Percentiles rank a stretch among this genome's conserved stretches.
phyloP scores from a whole-genome alignment of 1,140 invertebrate genomes.

The Drusus annulatus region DNA sequence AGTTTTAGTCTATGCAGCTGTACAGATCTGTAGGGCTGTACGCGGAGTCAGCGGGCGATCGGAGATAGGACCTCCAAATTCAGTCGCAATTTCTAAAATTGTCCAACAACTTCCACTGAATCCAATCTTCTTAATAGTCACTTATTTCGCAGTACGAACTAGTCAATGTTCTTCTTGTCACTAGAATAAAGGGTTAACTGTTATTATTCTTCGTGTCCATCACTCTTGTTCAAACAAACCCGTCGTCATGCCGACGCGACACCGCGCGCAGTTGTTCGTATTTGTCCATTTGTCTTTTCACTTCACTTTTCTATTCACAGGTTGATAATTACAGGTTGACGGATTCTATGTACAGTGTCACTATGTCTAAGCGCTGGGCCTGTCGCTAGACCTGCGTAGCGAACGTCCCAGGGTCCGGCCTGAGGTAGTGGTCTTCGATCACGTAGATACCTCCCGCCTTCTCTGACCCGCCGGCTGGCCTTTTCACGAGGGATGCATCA shows the following conservation, averaged over 20 bases:
- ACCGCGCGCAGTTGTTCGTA: slow-evolving; percentile 36
- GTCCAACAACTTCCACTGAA: slow-evolving; percentile 1
- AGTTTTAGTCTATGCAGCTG: slow-evolving; percentile 56
- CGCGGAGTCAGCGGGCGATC: slow-evolving; percentile 15
- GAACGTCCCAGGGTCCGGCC: slow-evolving; percentile 66
- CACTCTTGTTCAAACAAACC: slow-evolving; percentile 14
- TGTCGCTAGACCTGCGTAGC: slow-evolving; percentile 71
- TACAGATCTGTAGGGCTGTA: slow-evolving; percentile 32
- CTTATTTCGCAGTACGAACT: slow-evolving; percentile 19
- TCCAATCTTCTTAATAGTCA: slow-evolving; percentile 2
- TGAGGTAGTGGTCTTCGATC: slow-evolving; percentile 70
- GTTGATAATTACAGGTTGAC: slow-evolving; percentile 43
- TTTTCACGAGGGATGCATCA: slow-evolving; percentile 71
- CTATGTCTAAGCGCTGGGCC: slow-evolving; percentile 61
- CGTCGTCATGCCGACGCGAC: slow-evolving; percentile 39
- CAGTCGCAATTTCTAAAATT: neutral
- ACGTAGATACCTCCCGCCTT: slow-evolving; percentile 64
- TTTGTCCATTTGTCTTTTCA: slow-evolving; percentile 30
- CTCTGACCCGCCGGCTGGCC: slow-evolving; percentile 67
- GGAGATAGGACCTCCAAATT: neutral
- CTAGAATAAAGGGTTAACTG: slow-evolving; percentile 7
- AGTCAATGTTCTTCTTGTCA: slow-evolving; percentile 7
- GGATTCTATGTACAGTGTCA: slow-evolving; percentile 48
- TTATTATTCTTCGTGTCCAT: neutral
- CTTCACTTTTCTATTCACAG: slow-evolving; percentile 33